Base-by-base conservation (phyloP, 2,113 vertebrate species). In the Genyomyrus donnyi region DNA sequence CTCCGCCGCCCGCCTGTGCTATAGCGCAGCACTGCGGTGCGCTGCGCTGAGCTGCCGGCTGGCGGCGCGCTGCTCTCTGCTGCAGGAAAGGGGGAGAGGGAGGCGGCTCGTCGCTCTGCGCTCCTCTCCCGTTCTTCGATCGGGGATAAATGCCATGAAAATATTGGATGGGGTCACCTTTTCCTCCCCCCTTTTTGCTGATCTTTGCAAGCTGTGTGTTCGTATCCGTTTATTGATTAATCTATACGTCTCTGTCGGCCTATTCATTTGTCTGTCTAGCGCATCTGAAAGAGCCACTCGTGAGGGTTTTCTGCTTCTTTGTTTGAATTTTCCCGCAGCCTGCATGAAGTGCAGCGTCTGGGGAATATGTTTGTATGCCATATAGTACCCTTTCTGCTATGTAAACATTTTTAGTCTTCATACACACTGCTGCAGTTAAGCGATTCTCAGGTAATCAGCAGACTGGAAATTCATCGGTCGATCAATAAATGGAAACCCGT, bases 11-110 rank as follows among this genome's bases (percentile, higher is more conserved):
- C 70, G 87, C 92, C 93, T 95, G 95, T 96, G 95, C 95, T 95
- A 95, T 95, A 96, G 95, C 95, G 95, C 95, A 96, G 93, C 91
- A 96, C 95, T 96, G 96, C 95, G 95, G 96, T 95, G 62, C 62
- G 62, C 1, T 70, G 62, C 62, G 27, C 62, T 93, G 93, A 91
- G 70, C 92, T 95, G 95, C 93, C 93, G 95, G 95, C 95, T 95
- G 95, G 95, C 95, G 94, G 93, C 91, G 94, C 94, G 94, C 89
- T 88, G 93, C 93, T 95, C 91, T 92, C 93, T 95, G 93, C 95
- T 95, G 96, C 95, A 95, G 94, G 93, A 94, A 92, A 90, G 91
- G 85, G 66, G 70, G 90, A 88, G 74, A 70, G 90, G 56, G 85
- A 90, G 90, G 49, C 88, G 90, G 91, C 90, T 91, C 91, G 89